Evolutionary conservation across 2,797 vertebrate species (phyloP), one percentile per base, ranked within the genome.

Genomic region (Crenuchus spilurus): DNA sequence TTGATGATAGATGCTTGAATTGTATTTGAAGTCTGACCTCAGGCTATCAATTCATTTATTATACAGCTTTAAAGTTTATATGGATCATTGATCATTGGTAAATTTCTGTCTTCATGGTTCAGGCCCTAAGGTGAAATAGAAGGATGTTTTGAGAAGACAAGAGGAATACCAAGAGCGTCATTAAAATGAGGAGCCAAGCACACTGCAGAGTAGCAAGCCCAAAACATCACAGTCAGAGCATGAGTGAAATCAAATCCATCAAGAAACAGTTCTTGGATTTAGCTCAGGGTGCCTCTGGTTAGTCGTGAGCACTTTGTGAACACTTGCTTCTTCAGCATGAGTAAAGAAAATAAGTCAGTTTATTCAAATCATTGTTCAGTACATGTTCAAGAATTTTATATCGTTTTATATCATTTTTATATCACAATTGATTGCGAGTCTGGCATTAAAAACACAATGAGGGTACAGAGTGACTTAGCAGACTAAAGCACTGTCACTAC

Each of bases 101-200:
- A 18, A 69, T 26, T 28, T 60, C 41, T 5, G 24, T 74, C 31
- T 60, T 28, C 42, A 13, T 49, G 16, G 46, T 60, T 11, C 24
- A 54, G 41, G 24, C 8, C 20, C 10, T 3, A n/a, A 6, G 10
- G 46, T 61, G 3, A 62, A 61, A 33, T 31, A 14, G 31, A 54
- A 13, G 73, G 35, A 52, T 69, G 52, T 54, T 68, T 52, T n/a
- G 61, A 26, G 39, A 30, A 63, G 61, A 63, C 16, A 52, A 69
- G 26, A 37, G 13, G 6, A 33, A 54, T 22, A 75, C 41, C 26
- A 63, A 63, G 65, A 31, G 42, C 54, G 51, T 42, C 1, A 26
- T 63, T 42, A 44, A 6, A 28, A 6, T 9, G 5, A 0, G 26
- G n/a, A 16, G 37, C 14, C 7, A 35, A 58, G 28, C 4, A 7